These are phyloP conservation scores for Aleiodes sp. DNA, from an alignment of 1,140 invertebrate species.

Conservation along the genomic window DNA sequence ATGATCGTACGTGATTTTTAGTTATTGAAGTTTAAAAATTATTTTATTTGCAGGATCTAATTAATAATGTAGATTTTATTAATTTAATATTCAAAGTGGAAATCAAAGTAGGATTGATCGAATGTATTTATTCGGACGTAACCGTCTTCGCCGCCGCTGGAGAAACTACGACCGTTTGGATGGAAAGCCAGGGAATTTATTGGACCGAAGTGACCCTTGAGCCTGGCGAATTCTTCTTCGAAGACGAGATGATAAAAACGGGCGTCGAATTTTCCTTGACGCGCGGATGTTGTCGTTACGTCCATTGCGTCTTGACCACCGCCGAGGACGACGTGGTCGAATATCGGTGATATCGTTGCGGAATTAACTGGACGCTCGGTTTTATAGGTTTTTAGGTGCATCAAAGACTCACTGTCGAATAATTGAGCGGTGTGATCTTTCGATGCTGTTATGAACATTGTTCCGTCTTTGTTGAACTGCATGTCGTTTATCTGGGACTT, in stretches of 20 bases:
- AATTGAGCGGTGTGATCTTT: conserved; percentile 94
- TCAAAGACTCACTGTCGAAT: conserved; percentile 87
- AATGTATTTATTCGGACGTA: conserved; percentile 96
- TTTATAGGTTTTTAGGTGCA: conserved; percentile 92
- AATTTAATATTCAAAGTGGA: conserved; percentile 90
- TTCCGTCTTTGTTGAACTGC: conserved; percentile 91
- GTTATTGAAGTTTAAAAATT: conserved; percentile 13
- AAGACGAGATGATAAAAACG: conserved; percentile 99
- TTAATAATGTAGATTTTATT: not conserved
- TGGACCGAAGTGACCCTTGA: conserved; percentile 99
- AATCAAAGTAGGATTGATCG: conserved; percentile 96
- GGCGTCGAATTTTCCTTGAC: conserved; percentile 97
- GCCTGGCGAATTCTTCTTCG: conserved; percentile 97
- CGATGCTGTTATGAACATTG: conserved; percentile 96
- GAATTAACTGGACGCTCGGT: conserved; percentile 97
- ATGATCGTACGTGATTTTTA: not conserved
- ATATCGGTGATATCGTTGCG: conserved; percentile 92
- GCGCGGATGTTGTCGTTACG: conserved; percentile 95
- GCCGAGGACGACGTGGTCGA: conserved; percentile 94
- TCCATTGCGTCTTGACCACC: conserved; percentile 99
- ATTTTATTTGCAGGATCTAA: not conserved
- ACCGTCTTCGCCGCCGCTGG: conserved; percentile 98
- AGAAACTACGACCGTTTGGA: conserved; percentile 96
- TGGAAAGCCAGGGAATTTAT: conserved; percentile 99
- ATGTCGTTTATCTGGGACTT: conserved; percentile 92